Conservation (phyloP, 1,140 invertebrate species). For the Harpegnathos saltator region DNA sequence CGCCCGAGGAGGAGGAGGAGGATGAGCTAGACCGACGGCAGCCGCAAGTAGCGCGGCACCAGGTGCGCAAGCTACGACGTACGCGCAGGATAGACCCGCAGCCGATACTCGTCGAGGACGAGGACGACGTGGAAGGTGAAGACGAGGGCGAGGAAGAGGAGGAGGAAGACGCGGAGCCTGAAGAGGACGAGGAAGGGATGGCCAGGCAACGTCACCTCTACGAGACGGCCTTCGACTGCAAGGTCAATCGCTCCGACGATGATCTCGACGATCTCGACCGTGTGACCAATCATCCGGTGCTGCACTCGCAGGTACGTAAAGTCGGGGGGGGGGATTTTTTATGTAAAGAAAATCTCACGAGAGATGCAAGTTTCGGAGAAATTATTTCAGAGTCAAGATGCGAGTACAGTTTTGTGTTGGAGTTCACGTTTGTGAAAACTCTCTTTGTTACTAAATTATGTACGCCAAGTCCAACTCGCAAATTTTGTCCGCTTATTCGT, state of each 20-base stretch:
- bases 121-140: constrained; percentile 79
- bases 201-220: constrained; percentile 92
- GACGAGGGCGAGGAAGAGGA: constrained; percentile 80
- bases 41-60: constrained; percentile 86
- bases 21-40: constrained; percentile 82
- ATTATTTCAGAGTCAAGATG: too few relatives aligned
- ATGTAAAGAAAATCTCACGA: too few relatives aligned
- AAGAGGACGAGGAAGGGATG: constrained; percentile 88
- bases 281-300: constrained; percentile 92
- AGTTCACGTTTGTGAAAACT: too few relatives aligned
- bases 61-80: constrained; percentile 84
- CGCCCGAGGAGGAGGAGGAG: constrained; percentile 86
- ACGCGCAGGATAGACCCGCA: constrained; percentile 81
- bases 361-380: too few relatives aligned
- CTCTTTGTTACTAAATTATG: too few relatives aligned
- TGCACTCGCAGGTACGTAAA: constrained; percentile 87
- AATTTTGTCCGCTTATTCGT: too few relatives aligned
- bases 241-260: constrained; percentile 92
- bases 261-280: constrained; percentile 93
- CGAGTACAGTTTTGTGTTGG: too few relatives aligned
- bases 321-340: too few relatives aligned
- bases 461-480: too few relatives aligned
- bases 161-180: constrained; percentile 77
- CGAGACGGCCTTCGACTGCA: constrained; percentile 95
- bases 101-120: constrained; percentile 81